A percentile compares a stretch with the other conserved stretches of the same genome.
Evolutionary conservation across 2,888 invertebrate species (phyloP).

Genomic region (Craniophora ligustri): DNA sequence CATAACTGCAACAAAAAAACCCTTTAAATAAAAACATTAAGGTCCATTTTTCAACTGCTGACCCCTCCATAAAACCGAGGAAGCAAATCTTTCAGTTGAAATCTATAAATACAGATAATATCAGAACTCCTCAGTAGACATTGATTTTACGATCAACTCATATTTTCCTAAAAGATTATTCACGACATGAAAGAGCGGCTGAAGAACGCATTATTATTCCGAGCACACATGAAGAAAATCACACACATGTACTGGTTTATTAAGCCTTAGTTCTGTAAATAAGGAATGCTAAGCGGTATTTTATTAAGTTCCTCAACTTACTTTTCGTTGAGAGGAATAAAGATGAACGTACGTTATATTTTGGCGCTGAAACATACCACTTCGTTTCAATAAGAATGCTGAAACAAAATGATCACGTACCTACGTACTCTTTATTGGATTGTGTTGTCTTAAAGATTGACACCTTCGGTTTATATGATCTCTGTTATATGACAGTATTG

Average conservation of each 20-base stretch:
- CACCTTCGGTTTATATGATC: slow-evolving; percentile 51
- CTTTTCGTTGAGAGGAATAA: slow-evolving; percentile 64
- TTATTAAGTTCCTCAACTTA: slow-evolving; percentile 70
- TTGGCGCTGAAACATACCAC: slow-evolving; percentile 59
- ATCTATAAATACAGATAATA: not conserved
- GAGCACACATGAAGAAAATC: slow-evolving; percentile 60
- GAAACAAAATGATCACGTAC: slow-evolving; percentile 60
- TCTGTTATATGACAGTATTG: no score
- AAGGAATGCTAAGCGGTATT: slow-evolving; percentile 66
- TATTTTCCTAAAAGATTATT: slow-evolving; percentile 35
- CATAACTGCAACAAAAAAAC: no score
- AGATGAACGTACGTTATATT: slow-evolving; percentile 65
- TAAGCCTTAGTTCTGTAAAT: slow-evolving; percentile 66
- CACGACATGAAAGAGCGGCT: slow-evolving; percentile 28
- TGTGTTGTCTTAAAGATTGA: slow-evolving; percentile 66
- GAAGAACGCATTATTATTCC: slow-evolving; percentile 54
- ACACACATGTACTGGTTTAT: slow-evolving; percentile 63
- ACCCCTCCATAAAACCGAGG: no score
- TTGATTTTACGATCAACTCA: slow-evolving; percentile 17
- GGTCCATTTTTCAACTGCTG: no score
- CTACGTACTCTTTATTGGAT: slow-evolving; percentile 59
- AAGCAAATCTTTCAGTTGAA: not conserved
- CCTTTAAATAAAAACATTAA: no score
- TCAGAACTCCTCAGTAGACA: not conserved
- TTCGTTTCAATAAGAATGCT: slow-evolving; percentile 53